phyloP scores from a whole-genome alignment of 2,888 invertebrate species.

The Hypolimnas misippus region DNA sequence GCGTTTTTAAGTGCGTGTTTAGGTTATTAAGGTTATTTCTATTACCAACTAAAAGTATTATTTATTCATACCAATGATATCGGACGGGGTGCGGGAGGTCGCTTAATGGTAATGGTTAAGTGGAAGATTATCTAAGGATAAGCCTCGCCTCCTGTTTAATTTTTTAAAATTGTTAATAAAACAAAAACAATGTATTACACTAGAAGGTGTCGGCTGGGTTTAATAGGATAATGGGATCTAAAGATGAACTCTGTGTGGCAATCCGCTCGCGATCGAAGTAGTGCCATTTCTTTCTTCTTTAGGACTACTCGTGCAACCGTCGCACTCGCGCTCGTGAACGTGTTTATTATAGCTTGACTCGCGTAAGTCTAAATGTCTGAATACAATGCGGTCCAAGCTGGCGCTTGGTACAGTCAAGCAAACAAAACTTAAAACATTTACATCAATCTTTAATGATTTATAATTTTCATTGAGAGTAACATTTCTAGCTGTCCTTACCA shows the following conservation, averaged over 20 bases:
- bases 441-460: too few species aligned
- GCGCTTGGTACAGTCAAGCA: too few species aligned
- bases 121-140: constrained; percentile 27
- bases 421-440: too few species aligned
- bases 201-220: constrained; percentile 2
- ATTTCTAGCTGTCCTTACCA: too few species aligned
- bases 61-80: constrained; percentile 36
- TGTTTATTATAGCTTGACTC: too few species aligned
- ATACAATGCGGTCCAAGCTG: too few species aligned
- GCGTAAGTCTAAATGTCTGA: too few species aligned
- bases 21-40: neutral
- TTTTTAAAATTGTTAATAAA: constrained; percentile 2
- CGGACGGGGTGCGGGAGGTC: constrained; percentile 31
- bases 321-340: neutral
- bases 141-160: constrained; percentile 41
- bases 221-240: neutral
- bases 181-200: neutral
- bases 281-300: neutral
- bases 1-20: neutral
- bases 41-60: constrained; percentile 6
- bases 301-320: neutral
- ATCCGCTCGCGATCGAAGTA: too few species aligned
- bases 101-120: constrained; percentile 28
- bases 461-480: too few species aligned
- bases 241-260: too few species aligned